Percentiles rank a stretch among this genome's conserved stretches.
Evolutionary conservation across 1,140 invertebrate genomes (phyloP).

Genomic region (Oedothorax gibbosus): DNA sequence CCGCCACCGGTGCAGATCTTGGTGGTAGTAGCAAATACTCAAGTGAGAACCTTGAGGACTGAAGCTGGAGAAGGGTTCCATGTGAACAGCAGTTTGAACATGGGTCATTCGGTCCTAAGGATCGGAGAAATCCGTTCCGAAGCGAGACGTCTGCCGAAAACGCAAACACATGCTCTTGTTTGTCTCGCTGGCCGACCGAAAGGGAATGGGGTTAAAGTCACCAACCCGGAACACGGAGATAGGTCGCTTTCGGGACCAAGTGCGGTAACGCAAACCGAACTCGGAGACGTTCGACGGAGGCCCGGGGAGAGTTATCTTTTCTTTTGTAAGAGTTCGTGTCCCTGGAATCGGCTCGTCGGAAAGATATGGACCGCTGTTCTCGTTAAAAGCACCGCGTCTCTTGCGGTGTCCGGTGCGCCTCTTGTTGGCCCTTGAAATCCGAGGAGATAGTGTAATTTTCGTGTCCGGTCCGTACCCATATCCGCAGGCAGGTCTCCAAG

Average conservation of each 20-base stretch:
- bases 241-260: too few species aligned
- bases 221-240: constrained; percentile 70
- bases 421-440: background rate
- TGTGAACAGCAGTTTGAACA: constrained; percentile 90
- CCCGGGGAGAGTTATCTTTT: background rate
- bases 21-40: constrained; percentile 69
- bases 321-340: background rate
- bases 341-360: background rate
- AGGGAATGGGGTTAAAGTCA: constrained; percentile 70
- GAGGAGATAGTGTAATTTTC: background rate
- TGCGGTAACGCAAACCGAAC: constrained; percentile 59
- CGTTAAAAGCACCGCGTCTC: background rate
- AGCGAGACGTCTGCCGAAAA: background rate
- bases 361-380: too few species aligned
- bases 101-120: constrained; percentile 83
- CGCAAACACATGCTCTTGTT: too few species aligned
- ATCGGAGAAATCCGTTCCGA: constrained; percentile 69
- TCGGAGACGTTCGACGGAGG: constrained; percentile 52
- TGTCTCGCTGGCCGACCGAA: too few species aligned
- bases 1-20: constrained; percentile 40
- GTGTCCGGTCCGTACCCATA: constrained; percentile 2
- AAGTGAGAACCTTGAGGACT: constrained; percentile 75
- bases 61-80: constrained; percentile 88
- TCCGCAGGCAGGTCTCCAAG: constrained; percentile 47
- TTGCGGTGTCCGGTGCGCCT: background rate